These are phyloP conservation scores for Theristicus caerulescens DNA, from an alignment of 2,113 vertebrate species.

Conservation along the genomic window DNA sequence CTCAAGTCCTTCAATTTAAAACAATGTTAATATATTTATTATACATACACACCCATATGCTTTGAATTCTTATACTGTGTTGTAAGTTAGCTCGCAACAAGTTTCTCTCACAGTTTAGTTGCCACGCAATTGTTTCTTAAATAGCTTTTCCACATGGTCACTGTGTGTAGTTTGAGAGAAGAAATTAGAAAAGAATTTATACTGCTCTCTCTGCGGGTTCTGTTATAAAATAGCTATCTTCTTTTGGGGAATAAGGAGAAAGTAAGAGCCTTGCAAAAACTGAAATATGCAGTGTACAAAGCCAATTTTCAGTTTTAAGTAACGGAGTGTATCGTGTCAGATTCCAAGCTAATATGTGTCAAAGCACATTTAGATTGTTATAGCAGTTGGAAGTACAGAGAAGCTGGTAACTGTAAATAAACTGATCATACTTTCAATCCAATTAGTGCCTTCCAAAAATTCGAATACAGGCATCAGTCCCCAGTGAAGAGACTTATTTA, in stretches of 20 bases:
- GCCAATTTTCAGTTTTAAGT: slow-evolving; percentile 6
- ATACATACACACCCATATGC: neutral
- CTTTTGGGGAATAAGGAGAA: neutral
- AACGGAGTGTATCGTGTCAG: neutral
- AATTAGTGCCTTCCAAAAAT: neutral
- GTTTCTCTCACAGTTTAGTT: neutral
- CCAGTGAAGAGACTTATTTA: neutral
- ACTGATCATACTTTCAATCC: neutral
- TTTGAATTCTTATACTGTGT: neutral
- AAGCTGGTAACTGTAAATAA: neutral
- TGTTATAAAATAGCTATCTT: neutral
- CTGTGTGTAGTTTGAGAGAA: neutral
- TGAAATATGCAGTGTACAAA: neutral
- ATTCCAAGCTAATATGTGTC: neutral
- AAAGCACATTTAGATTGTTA: neutral
- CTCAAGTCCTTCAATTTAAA: neutral
- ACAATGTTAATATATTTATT: neutral
- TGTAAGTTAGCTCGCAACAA: neutral
- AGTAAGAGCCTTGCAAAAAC: neutral
- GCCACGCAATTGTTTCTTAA: neutral
- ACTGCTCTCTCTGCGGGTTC: neutral
- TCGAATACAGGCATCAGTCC: neutral
- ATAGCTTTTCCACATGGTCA: slow-evolving; percentile 2
- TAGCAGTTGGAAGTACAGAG: neutral
- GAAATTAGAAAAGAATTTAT: neutral